Percentiles rank a stretch among this genome's conserved stretches.
These are phyloP conservation scores for Phalloptychus januarius DNA, from an alignment of 2,797 vertebrate genomes.

Conservation along the genomic window DNA sequence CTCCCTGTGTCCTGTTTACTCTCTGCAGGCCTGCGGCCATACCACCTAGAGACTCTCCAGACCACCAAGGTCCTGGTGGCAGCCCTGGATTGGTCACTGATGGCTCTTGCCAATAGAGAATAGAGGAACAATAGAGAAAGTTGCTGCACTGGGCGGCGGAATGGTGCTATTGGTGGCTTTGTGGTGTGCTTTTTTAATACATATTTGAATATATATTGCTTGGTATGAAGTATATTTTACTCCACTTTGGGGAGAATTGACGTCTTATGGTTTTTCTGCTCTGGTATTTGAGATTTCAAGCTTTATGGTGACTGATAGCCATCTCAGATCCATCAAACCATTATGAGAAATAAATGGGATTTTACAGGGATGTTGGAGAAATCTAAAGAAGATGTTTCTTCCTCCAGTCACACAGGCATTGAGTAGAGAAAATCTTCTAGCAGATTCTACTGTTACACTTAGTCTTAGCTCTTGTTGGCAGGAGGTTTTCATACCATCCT, in stretches of 20 bases:
- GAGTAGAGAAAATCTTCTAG: slow-evolving; percentile 43
- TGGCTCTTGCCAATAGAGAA: slow-evolving; percentile 55
- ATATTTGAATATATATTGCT: slow-evolving; percentile 53
- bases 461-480: slow-evolving; percentile 57
- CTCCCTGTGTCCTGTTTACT: slow-evolving; percentile 78
- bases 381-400: slow-evolving; percentile 26
- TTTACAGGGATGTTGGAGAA: slow-evolving; percentile 17
- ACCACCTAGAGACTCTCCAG: slow-evolving; percentile 79
- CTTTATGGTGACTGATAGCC: slow-evolving; percentile 22
- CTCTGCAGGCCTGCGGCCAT: slow-evolving; percentile 71
- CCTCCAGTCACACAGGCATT: slow-evolving; percentile 31
- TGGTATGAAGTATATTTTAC: slow-evolving; percentile 56
- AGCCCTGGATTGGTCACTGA: slow-evolving; percentile 46
- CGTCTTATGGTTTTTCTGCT: slow-evolving; percentile 24
- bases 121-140: slow-evolving; percentile 62
- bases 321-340: slow-evolving; percentile 32
- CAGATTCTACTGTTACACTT: slow-evolving; percentile 61
- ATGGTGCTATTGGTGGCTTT: slow-evolving; percentile 63
- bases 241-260: slow-evolving; percentile 54
- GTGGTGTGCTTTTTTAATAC: slow-evolving; percentile 33
- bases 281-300: slow-evolving; percentile 18
- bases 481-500: slow-evolving; percentile 72
- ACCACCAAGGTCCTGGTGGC: slow-evolving; percentile 76
- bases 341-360: slow-evolving; percentile 30
- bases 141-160: slow-evolving; percentile 64